These are phyloP conservation scores for Baronia brevicornis DNA, from an alignment of 2,888 invertebrate genomes.

Conservation along the genomic window DNA sequence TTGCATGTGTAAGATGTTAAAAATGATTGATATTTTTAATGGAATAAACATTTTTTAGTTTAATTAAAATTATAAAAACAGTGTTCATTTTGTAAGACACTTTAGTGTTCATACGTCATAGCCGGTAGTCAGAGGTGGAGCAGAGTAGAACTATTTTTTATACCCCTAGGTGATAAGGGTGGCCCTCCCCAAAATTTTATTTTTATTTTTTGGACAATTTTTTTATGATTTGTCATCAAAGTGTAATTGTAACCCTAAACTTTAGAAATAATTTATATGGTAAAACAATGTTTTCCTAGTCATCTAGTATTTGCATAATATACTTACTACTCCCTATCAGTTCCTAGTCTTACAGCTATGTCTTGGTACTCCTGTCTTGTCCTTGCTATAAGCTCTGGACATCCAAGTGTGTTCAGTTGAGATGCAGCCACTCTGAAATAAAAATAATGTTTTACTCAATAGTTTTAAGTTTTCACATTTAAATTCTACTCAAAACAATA, in stretches of 20 bases:
- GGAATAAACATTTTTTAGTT: slow-evolving; percentile 1
- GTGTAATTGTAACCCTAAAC: not conserved
- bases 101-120: not conserved
- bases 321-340: slow-evolving; percentile 95
- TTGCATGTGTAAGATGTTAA: too few species aligned
- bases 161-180: too few species aligned
- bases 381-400: slow-evolving; percentile 95
- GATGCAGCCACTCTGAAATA: slow-evolving; percentile 93
- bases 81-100: not conserved
- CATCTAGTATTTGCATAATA: slow-evolving; percentile 4
- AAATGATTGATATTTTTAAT: not conserved
- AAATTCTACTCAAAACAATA: too few species aligned
- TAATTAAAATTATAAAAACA: not conserved
- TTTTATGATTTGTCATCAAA: not conserved
- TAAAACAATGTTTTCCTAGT: not conserved
- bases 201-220: not conserved
- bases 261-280: too few species aligned
- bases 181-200: too few species aligned
- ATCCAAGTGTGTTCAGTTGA: slow-evolving; percentile 95
- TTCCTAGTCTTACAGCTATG: slow-evolving; percentile 95
- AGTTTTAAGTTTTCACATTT: not conserved
- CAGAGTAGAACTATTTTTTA: too few species aligned
- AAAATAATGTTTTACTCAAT: slow-evolving; percentile 6
- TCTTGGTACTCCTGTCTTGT: slow-evolving; percentile 96
- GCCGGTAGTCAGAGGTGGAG: too few species aligned